Conservation (phyloP, 2,113 vertebrate species). For the Oryzias melastigma region DNA sequence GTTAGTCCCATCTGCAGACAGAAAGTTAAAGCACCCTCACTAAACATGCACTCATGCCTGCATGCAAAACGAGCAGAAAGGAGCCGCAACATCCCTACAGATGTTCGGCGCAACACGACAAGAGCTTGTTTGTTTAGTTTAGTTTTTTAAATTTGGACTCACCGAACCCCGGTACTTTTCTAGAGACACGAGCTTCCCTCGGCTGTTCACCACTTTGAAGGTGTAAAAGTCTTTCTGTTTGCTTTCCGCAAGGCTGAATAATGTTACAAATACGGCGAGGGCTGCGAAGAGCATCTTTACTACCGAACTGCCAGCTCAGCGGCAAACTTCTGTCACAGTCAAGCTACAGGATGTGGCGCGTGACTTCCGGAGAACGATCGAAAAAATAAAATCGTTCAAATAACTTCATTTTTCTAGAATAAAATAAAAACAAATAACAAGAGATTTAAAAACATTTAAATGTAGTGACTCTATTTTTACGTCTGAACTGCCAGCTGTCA, state of each 20-base stretch:
- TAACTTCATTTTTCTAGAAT: background rate
- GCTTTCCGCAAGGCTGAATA: slow-evolving; percentile 68
- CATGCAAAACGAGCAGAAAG: background rate
- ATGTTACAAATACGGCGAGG: slow-evolving; percentile 67
- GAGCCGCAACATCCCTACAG: background rate
- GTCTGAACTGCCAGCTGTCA: slow-evolving; percentile 9
- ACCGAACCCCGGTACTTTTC: slow-evolving; percentile 98
- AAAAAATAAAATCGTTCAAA: slow-evolving; percentile 33
- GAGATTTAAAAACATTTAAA: too few relatives aligned
- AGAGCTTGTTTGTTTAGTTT: background rate
- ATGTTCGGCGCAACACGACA: background rate
- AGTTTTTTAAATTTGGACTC: slow-evolving; percentile 65
- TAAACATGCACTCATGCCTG: slow-evolving; percentile 9
- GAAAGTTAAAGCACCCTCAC: background rate
- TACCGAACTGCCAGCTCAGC: slow-evolving; percentile 25
- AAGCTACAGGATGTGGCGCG: background rate
- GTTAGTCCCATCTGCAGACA: slow-evolving; percentile 24
- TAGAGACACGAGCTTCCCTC: slow-evolving; percentile 92
- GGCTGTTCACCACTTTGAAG: slow-evolving; percentile 92
- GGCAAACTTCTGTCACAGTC: background rate
- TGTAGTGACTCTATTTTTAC: slow-evolving; percentile 48
- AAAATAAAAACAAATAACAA: too few relatives aligned
- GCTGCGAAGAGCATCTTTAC: slow-evolving; percentile 68
- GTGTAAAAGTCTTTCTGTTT: slow-evolving; percentile 89
- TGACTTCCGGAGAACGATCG: background rate